Conservation (phyloP, 2,113 vertebrate species). For the Condylura cristata region DNA sequence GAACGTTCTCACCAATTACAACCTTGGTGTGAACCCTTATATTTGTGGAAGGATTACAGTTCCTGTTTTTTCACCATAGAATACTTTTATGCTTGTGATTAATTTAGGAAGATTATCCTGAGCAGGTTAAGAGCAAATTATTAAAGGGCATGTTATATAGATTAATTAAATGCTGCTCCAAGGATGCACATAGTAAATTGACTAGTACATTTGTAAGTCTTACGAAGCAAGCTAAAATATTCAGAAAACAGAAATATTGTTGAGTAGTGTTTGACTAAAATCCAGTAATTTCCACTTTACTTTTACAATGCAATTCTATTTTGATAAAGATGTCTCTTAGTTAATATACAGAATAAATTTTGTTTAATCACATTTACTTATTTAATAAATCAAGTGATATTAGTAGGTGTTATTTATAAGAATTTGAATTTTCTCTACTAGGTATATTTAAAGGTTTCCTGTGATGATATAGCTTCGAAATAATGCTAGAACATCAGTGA, state of each 20-base stretch:
- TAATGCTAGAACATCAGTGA: slow-evolving; percentile 17
- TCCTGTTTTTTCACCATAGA: background rate
- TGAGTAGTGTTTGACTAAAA: slow-evolving; percentile 54
- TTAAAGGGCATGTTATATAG: slow-evolving; percentile 47
- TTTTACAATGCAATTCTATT: slow-evolving; percentile 31
- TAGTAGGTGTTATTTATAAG: slow-evolving; percentile 62
- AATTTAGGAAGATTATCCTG: slow-evolving; percentile 69
- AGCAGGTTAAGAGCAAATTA: slow-evolving; percentile 17
- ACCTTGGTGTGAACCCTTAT: background rate
- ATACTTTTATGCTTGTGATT: slow-evolving; percentile 44
- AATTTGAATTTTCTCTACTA: slow-evolving; percentile 49
- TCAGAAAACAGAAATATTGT: slow-evolving; percentile 44
- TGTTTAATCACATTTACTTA: slow-evolving; percentile 59
- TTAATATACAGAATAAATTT: slow-evolving; percentile 67
- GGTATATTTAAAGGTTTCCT: slow-evolving; percentile 60
- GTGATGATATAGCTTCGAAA: slow-evolving; percentile 57
- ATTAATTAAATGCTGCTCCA: slow-evolving; percentile 46
- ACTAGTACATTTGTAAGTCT: slow-evolving; percentile 64
- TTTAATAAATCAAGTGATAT: slow-evolving; percentile 65
- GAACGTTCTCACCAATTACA: background rate
- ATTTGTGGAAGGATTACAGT: background rate
- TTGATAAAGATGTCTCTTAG: slow-evolving; percentile 70
- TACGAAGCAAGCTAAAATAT: slow-evolving; percentile 57
- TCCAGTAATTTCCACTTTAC: slow-evolving; percentile 9
- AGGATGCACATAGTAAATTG: slow-evolving; percentile 35